phyloP scores from a whole-genome alignment of 1,140 invertebrate species.

The Neoseiulus cucumeris region DNA sequence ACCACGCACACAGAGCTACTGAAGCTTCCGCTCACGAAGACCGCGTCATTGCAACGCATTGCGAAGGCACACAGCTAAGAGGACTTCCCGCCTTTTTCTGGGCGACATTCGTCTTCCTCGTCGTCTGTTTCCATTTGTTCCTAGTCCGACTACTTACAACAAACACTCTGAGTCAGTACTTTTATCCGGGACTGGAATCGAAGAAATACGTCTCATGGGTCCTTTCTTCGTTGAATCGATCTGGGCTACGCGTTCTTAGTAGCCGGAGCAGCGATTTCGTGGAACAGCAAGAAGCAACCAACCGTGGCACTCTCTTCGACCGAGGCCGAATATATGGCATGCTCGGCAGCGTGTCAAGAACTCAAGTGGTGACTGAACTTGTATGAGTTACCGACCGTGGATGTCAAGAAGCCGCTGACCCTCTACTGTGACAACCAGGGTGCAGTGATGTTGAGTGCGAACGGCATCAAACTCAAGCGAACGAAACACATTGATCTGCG shows the following conservation, averaged over 20 bases:
- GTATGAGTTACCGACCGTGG: no score
- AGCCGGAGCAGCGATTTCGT: no score
- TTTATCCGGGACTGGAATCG: background rate
- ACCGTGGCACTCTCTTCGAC: no score
- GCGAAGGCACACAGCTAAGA: conserved; percentile 69
- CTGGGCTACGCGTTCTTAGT: no score
- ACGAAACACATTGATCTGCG: conserved; percentile 30
- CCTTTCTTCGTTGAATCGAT: no score
- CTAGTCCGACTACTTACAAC: conserved; percentile 74
- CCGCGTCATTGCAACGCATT: conserved; percentile 70
- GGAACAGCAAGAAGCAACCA: no score
- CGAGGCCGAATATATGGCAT: no score
- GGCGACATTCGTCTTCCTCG: conserved; percentile 68
- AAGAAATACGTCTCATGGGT: background rate
- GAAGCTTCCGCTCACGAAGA: conserved; percentile 82
- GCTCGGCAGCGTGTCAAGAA: no score
- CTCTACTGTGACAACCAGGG: conserved; percentile 29
- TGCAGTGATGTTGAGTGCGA: conserved; percentile 26
- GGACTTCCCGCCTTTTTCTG: conserved; percentile 78
- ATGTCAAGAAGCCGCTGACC: no score
- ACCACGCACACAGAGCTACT: conserved; percentile 68
- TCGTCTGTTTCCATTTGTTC: conserved; percentile 82
- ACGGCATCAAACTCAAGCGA: conserved; percentile 25
- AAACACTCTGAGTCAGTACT: conserved; percentile 43
- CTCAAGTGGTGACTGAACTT: no score